Evolutionary conservation across 1,140 invertebrate species (phyloP), one percentile per base, ranked within the genome.

Genomic region (Macrobrachium nipponense): DNA sequence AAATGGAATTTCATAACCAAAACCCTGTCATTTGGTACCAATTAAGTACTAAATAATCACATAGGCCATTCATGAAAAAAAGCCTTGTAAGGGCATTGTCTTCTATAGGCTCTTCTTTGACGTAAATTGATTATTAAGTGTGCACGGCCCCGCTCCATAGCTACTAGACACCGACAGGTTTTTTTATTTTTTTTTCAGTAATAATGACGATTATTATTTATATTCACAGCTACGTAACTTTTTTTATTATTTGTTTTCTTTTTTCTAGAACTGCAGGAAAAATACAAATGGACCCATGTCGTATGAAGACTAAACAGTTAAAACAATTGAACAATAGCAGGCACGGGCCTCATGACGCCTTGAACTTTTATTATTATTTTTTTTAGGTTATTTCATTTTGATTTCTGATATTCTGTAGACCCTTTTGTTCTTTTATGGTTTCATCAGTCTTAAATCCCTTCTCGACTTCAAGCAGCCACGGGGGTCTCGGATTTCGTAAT

Each of bases 11-110:
- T 61, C 51, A 86, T 86, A 86, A 82, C 77, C 78, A 86, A 79
- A 80, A 86, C 83, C 84, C 84, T 86, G 84, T 80, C 77, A 86
- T 86, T 72, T 80, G 84, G 75, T 86, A 86, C 84, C 84, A 86
- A 86, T 86, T 86, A 75, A 80, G 20, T 60, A 44, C 60, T 44
- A 80, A 80, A 75, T 73, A 86, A 72, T 73, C 77, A 80, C 77
- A 80, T 86, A 86, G 84, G 78, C 84, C 84, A 44, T 86, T 86
- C 68, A 59, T 73, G 77, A 86, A 80, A 72, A 51, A 62, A 86
- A 80, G 77, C 68, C 82, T 83, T 83, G 76, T 73, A 72, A 79
- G 27, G n/a, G 66, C 84, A 86, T 86, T 86, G 84, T 86, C 84
- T 86, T 66, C 84, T 80, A 86, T 86, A 86, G 66, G 84, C 77